Conservation (phyloP, 2,797 vertebrate genomes). For the Coregonus suidteri region DNA sequence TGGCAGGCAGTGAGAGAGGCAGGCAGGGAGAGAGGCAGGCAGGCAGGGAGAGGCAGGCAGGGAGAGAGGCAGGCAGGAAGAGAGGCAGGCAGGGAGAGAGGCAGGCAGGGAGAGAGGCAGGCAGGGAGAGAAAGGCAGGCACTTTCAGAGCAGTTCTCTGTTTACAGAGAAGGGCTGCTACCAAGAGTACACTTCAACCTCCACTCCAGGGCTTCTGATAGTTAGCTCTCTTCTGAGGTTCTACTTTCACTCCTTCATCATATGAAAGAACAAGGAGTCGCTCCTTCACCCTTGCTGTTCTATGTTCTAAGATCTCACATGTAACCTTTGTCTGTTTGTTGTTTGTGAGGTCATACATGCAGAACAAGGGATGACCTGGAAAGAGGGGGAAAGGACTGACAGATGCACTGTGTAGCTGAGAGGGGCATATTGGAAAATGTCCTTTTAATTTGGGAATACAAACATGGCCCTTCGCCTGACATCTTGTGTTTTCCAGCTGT, state of each 20-base stretch:
- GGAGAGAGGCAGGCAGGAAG: not conserved
- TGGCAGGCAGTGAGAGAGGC: slow-evolving; percentile 33
- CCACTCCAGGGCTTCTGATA: not conserved
- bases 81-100: not conserved
- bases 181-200: not conserved
- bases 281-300: not conserved
- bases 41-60: not conserved
- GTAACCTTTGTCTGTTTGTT: not conserved
- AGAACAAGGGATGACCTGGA: not conserved
- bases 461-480: slow-evolving; percentile 59
- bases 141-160: slow-evolving; percentile 42
- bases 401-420: slow-evolving; percentile 40
- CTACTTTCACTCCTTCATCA: not conserved
- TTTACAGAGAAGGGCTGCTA: slow-evolving; percentile 41
- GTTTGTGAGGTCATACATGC: not conserved
- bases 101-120: not conserved
- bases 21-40: not conserved
- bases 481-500: slow-evolving; percentile 55
- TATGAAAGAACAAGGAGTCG: not conserved
- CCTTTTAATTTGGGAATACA: slow-evolving; percentile 66
- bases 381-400: slow-evolving; percentile 16
- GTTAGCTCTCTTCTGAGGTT: not conserved
- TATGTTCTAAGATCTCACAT: not conserved
- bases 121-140: not conserved
- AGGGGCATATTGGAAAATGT: slow-evolving; percentile 49